Evolutionary conservation across 2,888 invertebrate species (phyloP).

Genomic region (Miltochrista miniata): DNA sequence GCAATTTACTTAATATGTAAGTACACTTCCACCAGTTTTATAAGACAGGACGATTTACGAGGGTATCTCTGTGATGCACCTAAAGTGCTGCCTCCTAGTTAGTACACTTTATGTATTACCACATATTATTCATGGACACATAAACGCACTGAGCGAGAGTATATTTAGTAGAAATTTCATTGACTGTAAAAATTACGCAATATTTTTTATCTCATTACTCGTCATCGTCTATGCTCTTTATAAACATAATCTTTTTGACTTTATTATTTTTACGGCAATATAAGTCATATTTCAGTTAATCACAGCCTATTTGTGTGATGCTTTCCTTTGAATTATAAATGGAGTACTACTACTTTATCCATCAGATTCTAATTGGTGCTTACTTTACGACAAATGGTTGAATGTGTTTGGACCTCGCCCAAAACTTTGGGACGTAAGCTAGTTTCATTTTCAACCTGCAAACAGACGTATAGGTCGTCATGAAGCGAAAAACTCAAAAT

Average conservation of each 20-base stretch:
- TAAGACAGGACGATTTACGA: conserved; percentile 18
- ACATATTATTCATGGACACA: conserved; percentile 39
- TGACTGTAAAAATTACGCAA: conserved; percentile 33
- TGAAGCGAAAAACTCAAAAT: too few relatives aligned
- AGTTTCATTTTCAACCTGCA: too few relatives aligned
- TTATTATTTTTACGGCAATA: conserved; percentile 9
- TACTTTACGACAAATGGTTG: too few relatives aligned
- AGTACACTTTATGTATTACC: too few relatives aligned
- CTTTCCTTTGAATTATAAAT: too few relatives aligned
- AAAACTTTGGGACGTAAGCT: too few relatives aligned
- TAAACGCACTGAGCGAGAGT: conserved; percentile 36
- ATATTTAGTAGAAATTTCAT: conserved; percentile 35
- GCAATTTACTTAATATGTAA: conserved; percentile 1
- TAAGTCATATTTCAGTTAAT: too few relatives aligned
- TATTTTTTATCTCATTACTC: conserved; percentile 26
- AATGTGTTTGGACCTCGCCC: too few relatives aligned
- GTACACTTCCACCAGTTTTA: conserved; percentile 3
- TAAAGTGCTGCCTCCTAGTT: conserved; percentile 11
- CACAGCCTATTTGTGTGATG: too few relatives aligned
- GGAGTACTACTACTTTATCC: too few relatives aligned
- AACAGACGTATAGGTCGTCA: too few relatives aligned
- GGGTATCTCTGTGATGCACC: conserved; percentile 17
- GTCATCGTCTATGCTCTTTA: conserved; percentile 16
- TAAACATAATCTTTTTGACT: conserved; percentile 2
- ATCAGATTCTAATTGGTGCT: too few relatives aligned